Evolutionary conservation across 2,888 invertebrate genomes (phyloP), one percentile per base, ranked within the genome.

Genomic region (Agapostemon virescens): DNA sequence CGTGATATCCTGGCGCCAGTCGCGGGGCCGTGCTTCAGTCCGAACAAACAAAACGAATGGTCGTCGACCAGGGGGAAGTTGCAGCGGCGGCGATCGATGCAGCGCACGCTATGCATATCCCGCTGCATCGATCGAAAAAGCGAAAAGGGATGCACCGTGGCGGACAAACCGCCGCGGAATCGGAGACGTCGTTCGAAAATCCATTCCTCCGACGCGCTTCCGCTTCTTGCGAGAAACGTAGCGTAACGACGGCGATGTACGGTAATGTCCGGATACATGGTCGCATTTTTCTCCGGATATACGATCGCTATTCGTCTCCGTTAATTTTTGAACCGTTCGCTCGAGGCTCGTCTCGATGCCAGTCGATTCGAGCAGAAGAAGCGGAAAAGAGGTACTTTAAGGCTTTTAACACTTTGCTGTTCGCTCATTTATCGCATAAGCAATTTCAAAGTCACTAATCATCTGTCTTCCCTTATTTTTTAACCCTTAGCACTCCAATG

Each of bases 1-100:
- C 81, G 84, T 74, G 85, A 86, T 85, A 83, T 88, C 85, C 85
- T 85, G 88, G 88, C 88, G 86, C 86, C 88, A 88, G 87, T 85
- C 84, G 79, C 70, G 69, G 82, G 77, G 69, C 75, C 69, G 58
- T 55, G 75, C 66, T 77, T 74, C 69, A 63, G 61, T 78, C 58
- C 67, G 61, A 64, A 45, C 69, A 66, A 86, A 80, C 81, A 86
- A 86, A 84, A 86, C 81, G 72, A 85, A 74, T 61, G 15, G 61
- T 23, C 63, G 33, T 45, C 67, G 30, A 30, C 11, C 40, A 67
- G 26, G 13, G 33, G 26, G 36, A 61, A 55, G 30, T 23, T 63
- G 38, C 45, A 20, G 30, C 33, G 40, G 70, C 66, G 30, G 49
- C 38, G 82, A 64, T 83, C 81, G 83, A 83, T 78, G 70, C 82